Conservation (phyloP, 2,888 invertebrate species). For the Ochlodes sylvanus region DNA sequence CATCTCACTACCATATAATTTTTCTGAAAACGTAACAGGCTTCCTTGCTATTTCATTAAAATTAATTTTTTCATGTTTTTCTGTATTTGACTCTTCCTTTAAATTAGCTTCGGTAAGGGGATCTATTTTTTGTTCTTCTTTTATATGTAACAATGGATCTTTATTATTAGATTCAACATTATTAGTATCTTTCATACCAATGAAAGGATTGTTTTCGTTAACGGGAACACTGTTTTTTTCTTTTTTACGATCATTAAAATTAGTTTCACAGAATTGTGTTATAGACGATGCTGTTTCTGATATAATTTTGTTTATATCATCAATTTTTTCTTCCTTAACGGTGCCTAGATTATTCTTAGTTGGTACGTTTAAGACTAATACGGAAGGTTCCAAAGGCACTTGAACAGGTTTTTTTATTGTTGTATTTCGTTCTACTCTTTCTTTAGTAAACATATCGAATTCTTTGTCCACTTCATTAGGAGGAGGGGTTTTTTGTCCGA, state of each 20-base stretch:
- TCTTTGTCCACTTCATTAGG: conserved; percentile 75
- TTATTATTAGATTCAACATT: conserved; percentile 36
- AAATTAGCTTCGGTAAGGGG: not conserved
- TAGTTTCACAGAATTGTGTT: conserved; percentile 54
- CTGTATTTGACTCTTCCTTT: conserved; percentile 35
- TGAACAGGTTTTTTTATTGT: conserved; percentile 53
- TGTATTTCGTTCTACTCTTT: conserved; percentile 67
- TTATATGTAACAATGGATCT: conserved; percentile 46
- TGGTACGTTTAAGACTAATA: conserved; percentile 60
- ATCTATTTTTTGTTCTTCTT: conserved; percentile 36
- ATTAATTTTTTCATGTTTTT: conserved; percentile 49
- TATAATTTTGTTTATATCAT: conserved; percentile 58
- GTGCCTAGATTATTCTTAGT: conserved; percentile 71
- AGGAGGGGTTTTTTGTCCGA: conserved; percentile 46
- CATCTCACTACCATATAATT: conserved; percentile 42
- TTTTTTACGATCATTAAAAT: conserved; percentile 36
- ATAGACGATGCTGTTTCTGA: conserved; percentile 64
- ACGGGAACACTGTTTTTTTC: conserved; percentile 23
- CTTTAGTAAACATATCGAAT: conserved; percentile 77
- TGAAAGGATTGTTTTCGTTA: conserved; percentile 46
- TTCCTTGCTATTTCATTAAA: conserved; percentile 62
- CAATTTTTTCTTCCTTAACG: conserved; percentile 67
- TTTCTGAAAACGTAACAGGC: conserved; percentile 21
- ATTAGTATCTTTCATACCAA: conserved; percentile 39
- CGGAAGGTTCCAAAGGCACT: conserved; percentile 63